Evolutionary conservation across 2,888 invertebrate genomes (phyloP).

Genomic region (Dendrolimus houi): DNA sequence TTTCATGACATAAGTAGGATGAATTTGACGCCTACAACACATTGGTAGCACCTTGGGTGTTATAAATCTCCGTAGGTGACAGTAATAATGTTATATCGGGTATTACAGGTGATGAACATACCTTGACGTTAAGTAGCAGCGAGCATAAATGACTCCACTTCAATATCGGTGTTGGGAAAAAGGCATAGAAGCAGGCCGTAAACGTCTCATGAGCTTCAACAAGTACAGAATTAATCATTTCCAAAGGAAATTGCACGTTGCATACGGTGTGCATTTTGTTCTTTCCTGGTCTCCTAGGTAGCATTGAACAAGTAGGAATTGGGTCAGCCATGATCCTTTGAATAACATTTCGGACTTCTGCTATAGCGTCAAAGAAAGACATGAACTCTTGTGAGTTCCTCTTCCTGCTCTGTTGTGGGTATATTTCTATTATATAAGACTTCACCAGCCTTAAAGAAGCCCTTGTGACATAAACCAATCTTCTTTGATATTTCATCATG

Average conservation of each 20-base stretch:
- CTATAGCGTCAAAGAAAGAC: conserved; percentile 89
- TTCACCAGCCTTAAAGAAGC: conserved; percentile 88
- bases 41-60: too few species aligned
- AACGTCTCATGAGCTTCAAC: conserved; percentile 95
- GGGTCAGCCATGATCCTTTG: conserved; percentile 89
- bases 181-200: conserved; percentile 94
- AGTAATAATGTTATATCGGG: too few species aligned
- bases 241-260: conserved; percentile 67
- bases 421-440: conserved; percentile 93
- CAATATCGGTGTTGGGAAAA: conserved; percentile 94
- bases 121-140: conserved; percentile 81
- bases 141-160: conserved; percentile 96
- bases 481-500: conserved; percentile 83
- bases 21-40: too few species aligned
- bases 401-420: conserved; percentile 82
- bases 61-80: too few species aligned
- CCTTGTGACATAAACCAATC: conserved; percentile 90
- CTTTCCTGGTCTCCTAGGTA: conserved; percentile 51
- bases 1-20: too few species aligned
- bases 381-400: conserved; percentile 80
- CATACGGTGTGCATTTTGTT: conserved; percentile 53
- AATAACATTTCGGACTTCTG: conserved; percentile 87
- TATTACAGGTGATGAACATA: conserved; percentile 28
- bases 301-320: conserved; percentile 49
- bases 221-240: conserved; percentile 84